Conservation (phyloP, 2,113 vertebrate genomes). For the Chionis minor region DNA sequence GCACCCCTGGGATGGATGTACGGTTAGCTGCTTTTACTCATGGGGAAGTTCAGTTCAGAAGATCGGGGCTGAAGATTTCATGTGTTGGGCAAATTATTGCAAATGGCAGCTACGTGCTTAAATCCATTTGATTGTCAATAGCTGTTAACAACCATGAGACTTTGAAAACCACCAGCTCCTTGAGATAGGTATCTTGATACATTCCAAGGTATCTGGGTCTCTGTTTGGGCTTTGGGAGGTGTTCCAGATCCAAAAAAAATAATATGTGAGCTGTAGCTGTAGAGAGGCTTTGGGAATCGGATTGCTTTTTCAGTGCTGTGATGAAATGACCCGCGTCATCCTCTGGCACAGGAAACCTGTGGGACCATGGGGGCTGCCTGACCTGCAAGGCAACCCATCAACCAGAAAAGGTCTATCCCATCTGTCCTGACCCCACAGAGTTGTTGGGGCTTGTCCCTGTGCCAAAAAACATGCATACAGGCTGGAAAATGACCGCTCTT, state of each 20-base stretch:
- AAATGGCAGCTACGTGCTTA: not conserved
- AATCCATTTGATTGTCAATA: not conserved
- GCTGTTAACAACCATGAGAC: not conserved
- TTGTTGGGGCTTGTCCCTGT: not conserved
- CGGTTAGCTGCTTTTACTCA: not conserved
- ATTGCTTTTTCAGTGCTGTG: not conserved
- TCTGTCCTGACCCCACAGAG: not conserved
- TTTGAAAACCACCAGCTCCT: not conserved
- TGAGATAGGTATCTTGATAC: not conserved
- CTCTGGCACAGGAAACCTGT: not conserved
- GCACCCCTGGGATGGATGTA: not conserved
- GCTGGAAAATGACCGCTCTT: not conserved
- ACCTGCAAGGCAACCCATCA: not conserved
- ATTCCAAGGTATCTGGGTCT: not conserved
- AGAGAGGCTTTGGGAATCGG: not conserved
- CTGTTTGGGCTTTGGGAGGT: not conserved
- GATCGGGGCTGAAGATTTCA: fast-evolving
- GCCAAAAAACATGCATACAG: not conserved
- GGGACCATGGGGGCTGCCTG: not conserved
- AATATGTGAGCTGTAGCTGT: not conserved
- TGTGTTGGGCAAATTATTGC: not conserved
- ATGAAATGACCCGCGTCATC: not conserved
- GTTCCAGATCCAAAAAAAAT: not conserved
- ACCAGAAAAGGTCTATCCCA: not conserved
- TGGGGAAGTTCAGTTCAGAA: not conserved